Evolutionary conservation across 2,113 vertebrate species (phyloP).

Genomic region (Glareola pratincola): DNA sequence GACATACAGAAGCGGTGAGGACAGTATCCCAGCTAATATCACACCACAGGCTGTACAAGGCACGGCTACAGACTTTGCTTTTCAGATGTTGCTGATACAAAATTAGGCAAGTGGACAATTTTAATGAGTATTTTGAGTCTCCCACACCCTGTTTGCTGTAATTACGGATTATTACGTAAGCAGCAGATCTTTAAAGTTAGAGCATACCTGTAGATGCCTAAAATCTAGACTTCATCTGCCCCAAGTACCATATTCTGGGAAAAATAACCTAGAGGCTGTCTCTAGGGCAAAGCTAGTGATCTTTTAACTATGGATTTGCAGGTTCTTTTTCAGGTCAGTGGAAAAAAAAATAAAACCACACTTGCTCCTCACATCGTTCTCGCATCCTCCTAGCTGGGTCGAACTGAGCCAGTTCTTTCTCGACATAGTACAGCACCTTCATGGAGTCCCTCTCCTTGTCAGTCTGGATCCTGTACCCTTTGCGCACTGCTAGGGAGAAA

Average conservation of each 20-base stretch:
- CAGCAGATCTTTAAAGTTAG: background rate
- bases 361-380: slow-evolving; percentile 86
- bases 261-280: background rate
- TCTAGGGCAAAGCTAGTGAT: background rate
- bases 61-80: background rate
- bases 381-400: slow-evolving; percentile 83
- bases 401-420: slow-evolving; percentile 91
- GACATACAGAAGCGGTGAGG: background rate
- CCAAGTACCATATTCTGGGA: background rate
- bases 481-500: slow-evolving; percentile 76
- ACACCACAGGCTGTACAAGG: background rate
- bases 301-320: background rate
- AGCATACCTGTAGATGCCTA: background rate
- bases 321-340: background rate
- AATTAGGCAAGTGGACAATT: background rate
- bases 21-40: background rate
- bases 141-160: background rate
- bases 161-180: background rate
- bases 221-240: background rate
- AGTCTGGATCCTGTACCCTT: slow-evolving; percentile 89
- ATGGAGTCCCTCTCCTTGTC: slow-evolving; percentile 89
- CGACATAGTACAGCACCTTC: slow-evolving; percentile 92
- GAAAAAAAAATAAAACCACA: background rate
- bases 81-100: background rate
- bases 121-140: background rate